Conservation (phyloP, 1,140 invertebrate genomes). For the Homalodisca vitripennis region DNA sequence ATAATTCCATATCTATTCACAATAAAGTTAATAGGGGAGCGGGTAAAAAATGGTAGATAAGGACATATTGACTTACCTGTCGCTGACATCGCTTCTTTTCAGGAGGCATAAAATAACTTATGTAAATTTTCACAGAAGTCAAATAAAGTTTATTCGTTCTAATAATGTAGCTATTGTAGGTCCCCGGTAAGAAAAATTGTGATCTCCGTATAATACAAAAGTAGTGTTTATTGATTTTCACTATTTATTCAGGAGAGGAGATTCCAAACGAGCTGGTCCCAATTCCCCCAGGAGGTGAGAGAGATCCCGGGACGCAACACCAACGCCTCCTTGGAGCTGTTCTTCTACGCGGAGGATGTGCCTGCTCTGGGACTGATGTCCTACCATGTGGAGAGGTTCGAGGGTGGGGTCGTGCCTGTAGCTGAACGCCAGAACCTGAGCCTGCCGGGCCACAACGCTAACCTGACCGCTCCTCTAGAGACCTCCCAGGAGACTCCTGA, state of each 20-base stretch:
- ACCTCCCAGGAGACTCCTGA: slow-evolving; percentile 15
- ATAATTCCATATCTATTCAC: too few relatives aligned
- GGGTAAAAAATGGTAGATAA: too few relatives aligned
- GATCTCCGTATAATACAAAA: too few relatives aligned
- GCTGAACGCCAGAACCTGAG: slow-evolving; percentile 3
- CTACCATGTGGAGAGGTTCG: slow-evolving; percentile 43
- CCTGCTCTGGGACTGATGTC: slow-evolving; percentile 49
- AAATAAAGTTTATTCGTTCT: too few relatives aligned
- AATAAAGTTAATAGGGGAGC: too few relatives aligned
- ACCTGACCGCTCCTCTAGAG: slow-evolving; percentile 4
- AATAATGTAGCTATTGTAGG: too few relatives aligned
- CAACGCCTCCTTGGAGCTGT: slow-evolving; percentile 47
- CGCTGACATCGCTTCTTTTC: too few relatives aligned
- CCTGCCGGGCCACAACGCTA: background rate
- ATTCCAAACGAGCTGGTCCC: slow-evolving; percentile 46
- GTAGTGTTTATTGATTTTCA: too few relatives aligned
- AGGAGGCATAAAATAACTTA: too few relatives aligned
- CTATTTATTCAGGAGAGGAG: slow-evolving; percentile 39
- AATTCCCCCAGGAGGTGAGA: slow-evolving; percentile 45
- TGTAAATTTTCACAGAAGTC: too few relatives aligned
- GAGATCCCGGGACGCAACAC: slow-evolving; percentile 47
- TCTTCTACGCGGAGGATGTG: slow-evolving; percentile 50
- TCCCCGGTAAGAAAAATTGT: too few relatives aligned
- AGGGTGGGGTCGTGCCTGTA: slow-evolving; percentile 10
- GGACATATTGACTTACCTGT: too few relatives aligned